phyloP scores from a whole-genome alignment of 2,888 invertebrate species.

The Allolobophora icterica region DNA sequence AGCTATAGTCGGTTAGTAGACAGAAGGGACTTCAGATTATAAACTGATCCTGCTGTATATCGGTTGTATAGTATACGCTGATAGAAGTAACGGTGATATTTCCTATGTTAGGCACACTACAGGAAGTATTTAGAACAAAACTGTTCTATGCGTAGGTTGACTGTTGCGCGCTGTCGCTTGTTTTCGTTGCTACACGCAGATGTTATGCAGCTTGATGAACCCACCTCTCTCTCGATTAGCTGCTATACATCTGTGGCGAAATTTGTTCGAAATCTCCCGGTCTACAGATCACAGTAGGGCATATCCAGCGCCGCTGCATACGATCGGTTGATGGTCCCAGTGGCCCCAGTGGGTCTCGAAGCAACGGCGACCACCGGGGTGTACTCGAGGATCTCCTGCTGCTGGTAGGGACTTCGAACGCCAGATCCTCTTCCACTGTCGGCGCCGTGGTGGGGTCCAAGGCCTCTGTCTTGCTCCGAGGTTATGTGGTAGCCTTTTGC shows the following conservation, averaged over 20 bases:
- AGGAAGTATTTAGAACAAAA: not conserved
- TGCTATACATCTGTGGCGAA: not conserved
- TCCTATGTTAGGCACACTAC: not conserved
- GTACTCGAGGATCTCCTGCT: not conserved
- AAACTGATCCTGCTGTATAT: not conserved
- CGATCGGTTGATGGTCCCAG: not conserved
- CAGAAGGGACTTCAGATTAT: not conserved
- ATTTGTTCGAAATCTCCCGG: not conserved
- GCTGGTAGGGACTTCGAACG: constrained; percentile 24
- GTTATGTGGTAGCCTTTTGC: constrained; percentile 40
- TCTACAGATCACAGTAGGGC: constrained; percentile 28
- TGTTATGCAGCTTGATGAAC: not conserved
- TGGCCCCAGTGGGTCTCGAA: not conserved
- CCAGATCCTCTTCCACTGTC: not conserved
- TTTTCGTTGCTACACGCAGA: not conserved
- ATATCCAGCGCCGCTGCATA: not conserved
- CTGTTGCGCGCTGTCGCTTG: not conserved
- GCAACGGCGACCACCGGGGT: constrained; percentile 22
- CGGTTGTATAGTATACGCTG: not conserved
- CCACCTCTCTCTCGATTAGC: not conserved
- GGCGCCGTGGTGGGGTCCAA: not conserved
- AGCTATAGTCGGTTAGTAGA: not conserved
- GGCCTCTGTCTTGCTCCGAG: not conserved
- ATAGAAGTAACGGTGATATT: not conserved
- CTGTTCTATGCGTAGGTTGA: not conserved